Conservation (phyloP, 2,888 invertebrate species). For the Chrysodeixis includens region DNA sequence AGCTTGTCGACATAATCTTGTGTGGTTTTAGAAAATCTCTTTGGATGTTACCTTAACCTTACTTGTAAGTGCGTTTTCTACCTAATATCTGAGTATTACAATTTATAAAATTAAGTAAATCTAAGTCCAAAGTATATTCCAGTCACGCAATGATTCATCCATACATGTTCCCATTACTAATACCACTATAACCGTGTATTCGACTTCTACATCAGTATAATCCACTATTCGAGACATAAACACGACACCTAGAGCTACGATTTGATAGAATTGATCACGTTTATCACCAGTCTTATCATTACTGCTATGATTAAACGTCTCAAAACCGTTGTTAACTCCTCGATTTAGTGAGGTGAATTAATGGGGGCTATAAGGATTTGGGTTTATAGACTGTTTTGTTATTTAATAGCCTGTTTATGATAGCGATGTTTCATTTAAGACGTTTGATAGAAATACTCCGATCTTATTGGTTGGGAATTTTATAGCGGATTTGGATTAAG, state of each 20-base stretch:
- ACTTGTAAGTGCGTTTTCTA: no score
- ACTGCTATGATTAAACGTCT: constrained; percentile 57
- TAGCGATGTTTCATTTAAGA: constrained; percentile 43
- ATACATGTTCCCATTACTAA: neutral
- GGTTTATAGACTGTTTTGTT: constrained; percentile 58
- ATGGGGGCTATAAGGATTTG: constrained; percentile 48
- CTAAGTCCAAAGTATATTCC: no score
- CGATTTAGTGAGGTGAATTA: constrained; percentile 58
- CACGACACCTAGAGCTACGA: constrained; percentile 20
- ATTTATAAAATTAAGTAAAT: no score
- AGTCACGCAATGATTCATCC: neutral
- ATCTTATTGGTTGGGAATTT: constrained; percentile 3
- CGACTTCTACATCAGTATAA: constrained; percentile 2
- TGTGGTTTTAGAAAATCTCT: no score
- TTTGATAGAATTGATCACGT: constrained; percentile 53
- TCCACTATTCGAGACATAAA: constrained; percentile 4
- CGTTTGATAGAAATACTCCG: constrained; percentile 40
- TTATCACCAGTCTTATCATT: constrained; percentile 54
- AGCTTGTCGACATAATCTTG: no score
- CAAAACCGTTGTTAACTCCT: constrained; percentile 42
- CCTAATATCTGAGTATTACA: no score
- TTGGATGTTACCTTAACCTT: no score
- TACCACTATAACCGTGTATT: neutral
- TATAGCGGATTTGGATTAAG: neutral
- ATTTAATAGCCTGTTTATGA: constrained; percentile 56